These are phyloP conservation scores for Prosopocoilus inquinatus DNA, from an alignment of 2,888 invertebrate genomes.

Conservation along the genomic window DNA sequence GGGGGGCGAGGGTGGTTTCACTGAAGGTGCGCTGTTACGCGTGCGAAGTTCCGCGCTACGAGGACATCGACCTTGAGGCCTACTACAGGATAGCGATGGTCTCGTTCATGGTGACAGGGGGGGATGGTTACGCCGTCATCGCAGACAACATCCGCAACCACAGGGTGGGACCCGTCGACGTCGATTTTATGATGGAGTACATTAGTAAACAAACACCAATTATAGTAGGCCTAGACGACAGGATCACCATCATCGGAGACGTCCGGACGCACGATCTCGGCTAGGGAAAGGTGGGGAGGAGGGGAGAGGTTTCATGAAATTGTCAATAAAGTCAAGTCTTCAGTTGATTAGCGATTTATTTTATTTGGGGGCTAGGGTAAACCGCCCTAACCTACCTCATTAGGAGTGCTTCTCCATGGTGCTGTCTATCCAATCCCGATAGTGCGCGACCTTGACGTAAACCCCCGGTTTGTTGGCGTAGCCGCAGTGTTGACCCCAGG, in stretches of 20 bases:
- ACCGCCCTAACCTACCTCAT: too few species aligned
- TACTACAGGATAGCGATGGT: slow-evolving; percentile 61
- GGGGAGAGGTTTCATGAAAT: background rate
- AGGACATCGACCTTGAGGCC: slow-evolving; percentile 55
- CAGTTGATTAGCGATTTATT: background rate
- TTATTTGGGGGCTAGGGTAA: background rate
- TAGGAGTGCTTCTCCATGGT: slow-evolving; percentile 22
- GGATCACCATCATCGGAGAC: slow-evolving; percentile 52
- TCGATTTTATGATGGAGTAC: slow-evolving; percentile 56
- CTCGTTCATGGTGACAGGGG: slow-evolving; percentile 63
- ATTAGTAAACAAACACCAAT: slow-evolving; percentile 54
- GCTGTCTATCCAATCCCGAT: slow-evolving; percentile 64
- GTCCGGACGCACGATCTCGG: background rate
- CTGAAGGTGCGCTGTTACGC: slow-evolving; percentile 59
- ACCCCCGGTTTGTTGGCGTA: slow-evolving; percentile 73
- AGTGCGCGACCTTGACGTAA: slow-evolving; percentile 65
- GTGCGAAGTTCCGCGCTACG: slow-evolving; percentile 64
- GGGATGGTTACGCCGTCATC: slow-evolving; percentile 62
- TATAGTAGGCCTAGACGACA: slow-evolving; percentile 55
- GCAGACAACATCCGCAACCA: slow-evolving; percentile 54
- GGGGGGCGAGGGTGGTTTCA: slow-evolving; percentile 59
- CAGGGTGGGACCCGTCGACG: slow-evolving; percentile 54
- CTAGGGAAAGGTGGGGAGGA: background rate
- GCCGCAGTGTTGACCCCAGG: slow-evolving; percentile 78
- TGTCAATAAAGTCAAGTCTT: background rate